Evolutionary conservation across 2,113 vertebrate species (phyloP).

Genomic region (Grammomys surdaster): DNA sequence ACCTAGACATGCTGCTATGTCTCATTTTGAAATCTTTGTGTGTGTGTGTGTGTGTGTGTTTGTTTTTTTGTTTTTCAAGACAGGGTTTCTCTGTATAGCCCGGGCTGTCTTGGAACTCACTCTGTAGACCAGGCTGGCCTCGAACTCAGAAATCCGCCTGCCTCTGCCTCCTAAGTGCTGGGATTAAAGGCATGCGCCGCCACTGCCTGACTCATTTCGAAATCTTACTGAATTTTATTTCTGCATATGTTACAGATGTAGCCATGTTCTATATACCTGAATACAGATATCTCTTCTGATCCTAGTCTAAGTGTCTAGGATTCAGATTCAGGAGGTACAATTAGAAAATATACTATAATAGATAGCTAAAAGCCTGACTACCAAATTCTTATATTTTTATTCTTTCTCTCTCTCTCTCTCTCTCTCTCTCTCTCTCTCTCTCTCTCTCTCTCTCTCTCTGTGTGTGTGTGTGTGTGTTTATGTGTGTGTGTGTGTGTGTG

Average conservation of each 20-base stretch:
- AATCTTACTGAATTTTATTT: neutral
- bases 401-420: too few relatives aligned
- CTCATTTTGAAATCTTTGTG: constrained; percentile 17
- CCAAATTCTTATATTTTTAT: neutral
- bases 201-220: neutral
- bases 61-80: too few relatives aligned
- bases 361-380: neutral
- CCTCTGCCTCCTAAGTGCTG: too few relatives aligned
- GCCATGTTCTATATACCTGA: neutral
- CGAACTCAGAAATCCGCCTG: too few relatives aligned
- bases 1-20: neutral
- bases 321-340: neutral
- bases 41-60: too few relatives aligned
- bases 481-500: neutral
- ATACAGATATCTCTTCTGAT: constrained; percentile 68
- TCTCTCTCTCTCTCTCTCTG: too few relatives aligned
- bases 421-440: too few relatives aligned
- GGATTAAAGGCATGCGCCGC: too few relatives aligned
- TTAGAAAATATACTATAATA: neutral
- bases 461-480: neutral
- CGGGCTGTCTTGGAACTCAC: too few relatives aligned
- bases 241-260: constrained; percentile 4
- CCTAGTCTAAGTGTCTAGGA: constrained; percentile 46
- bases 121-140: too few relatives aligned
- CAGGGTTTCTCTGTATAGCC: too few relatives aligned